Evolutionary conservation across 2,888 invertebrate genomes (phyloP), one percentile per base, ranked within the genome.

Genomic region (Mycalesis mineus): DNA sequence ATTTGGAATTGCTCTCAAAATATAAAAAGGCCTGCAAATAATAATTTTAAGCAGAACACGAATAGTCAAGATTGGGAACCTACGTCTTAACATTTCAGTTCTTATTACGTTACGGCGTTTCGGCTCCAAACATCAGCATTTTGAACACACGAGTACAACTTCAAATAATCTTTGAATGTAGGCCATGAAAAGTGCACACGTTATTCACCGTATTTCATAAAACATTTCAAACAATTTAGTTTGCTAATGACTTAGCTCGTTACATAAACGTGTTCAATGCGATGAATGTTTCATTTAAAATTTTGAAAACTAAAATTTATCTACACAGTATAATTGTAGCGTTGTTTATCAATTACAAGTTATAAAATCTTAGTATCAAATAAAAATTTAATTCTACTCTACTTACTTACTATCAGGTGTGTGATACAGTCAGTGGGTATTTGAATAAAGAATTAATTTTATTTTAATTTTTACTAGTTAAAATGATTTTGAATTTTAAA

Each of bases 221-320:
- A 14, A 1, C 17, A 37, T 47, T 53, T 53, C 14, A 51, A 53
- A 53, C 44, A 22, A 55, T 59, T 55, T 55, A 41, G 8, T 40
- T 44, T 28, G 28, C 52, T 60, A 62, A 62, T 55, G 62, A 55
- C 60, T 28, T 13, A 14, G 42, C 47, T 51, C 57, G 57, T 62
- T 62, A 62, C 54, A 36, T 54, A 57, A 62, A 60, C 57, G 14
- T 28, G 40, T 50, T 48, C 42, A 45, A 41, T 17, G 44, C 36
- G 5, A n/a, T 13, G 44, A 28, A 45, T 29, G 13, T 42, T 42
- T 11, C 29, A 45, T 29, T 2, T 4, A 29, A 28, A 6, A 4
- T 8, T 5, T 28, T 13, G 22, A 42, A 22, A 4, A 42, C 42
- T 42, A 7, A 42, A 28, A 42, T 7, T 1, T 22, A 22, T 22